Percentiles rank a stretch among this genome's conserved stretches.
These are phyloP conservation scores for Danio jaintianensis DNA, from an alignment of 2,797 vertebrate species.

Conservation along the genomic window DNA sequence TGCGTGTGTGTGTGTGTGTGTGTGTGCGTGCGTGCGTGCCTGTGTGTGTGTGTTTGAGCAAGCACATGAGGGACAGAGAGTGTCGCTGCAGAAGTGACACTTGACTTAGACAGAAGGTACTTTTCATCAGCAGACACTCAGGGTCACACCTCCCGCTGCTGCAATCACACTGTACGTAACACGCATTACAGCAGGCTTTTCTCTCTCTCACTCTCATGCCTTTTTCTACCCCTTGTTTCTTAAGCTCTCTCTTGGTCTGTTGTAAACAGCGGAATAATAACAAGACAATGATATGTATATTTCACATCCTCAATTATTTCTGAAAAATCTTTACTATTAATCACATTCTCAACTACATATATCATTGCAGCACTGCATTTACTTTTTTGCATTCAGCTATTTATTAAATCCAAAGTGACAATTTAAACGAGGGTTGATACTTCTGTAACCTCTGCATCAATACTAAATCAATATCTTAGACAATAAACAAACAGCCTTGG, in stretches of 20 bases:
- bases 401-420: neutral
- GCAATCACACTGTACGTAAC: conserved; percentile 39
- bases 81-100: conserved; percentile 41
- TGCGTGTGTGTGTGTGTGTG: neutral
- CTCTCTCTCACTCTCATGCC: conserved; percentile 2
- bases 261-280: conserved; percentile 3
- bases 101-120: conserved; percentile 50
- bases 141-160: conserved; percentile 50
- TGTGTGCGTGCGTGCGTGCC: neutral
- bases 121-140: conserved; percentile 51
- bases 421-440: neutral
- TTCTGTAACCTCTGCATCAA: neutral
- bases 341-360: neutral
- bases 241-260: neutral
- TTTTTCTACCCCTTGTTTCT: neutral
- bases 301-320: conserved; percentile 14
- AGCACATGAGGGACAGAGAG: conserved; percentile 8
- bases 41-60: neutral
- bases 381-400: neutral
- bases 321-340: neutral
- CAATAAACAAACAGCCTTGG: neutral
- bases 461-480: neutral
- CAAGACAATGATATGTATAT: neutral
- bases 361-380: neutral
- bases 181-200: conserved; percentile 17